Evolutionary conservation across 53 echinoderm and acorn worm species (phyloP).

Genomic region (Hippasteria phrygiana): DNA sequence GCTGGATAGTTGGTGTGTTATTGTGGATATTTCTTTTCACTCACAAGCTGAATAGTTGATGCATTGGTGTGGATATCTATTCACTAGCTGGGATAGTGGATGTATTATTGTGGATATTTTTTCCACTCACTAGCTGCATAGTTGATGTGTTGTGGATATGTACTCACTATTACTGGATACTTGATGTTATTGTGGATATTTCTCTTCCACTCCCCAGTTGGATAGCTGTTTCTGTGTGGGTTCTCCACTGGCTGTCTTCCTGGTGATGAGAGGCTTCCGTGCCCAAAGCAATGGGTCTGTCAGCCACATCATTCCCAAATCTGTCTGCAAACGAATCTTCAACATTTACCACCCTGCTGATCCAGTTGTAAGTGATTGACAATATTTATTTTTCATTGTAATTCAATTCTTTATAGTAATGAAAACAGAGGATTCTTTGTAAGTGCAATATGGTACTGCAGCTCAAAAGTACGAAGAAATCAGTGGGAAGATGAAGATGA

Average conservation of each 20-base stretch:
- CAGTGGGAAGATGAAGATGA: too few species aligned
- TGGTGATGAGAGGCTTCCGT: conserved; percentile 88
- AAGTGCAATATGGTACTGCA: too few species aligned
- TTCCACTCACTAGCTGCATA: too few species aligned
- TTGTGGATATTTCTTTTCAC: too few species aligned
- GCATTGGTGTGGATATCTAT: too few species aligned
- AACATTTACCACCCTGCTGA: conserved; percentile 98
- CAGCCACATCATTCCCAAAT: conserved; percentile 89
- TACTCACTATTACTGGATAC: background rate
- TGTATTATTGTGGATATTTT: too few species aligned
- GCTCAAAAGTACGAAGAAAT: too few species aligned
- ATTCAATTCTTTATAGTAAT: background rate
- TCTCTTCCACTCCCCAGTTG: conserved; percentile 60
- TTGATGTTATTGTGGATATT: background rate
- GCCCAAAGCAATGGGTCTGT: conserved; percentile 91
- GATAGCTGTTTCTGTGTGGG: conserved; percentile 95
- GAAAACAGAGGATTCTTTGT: background rate
- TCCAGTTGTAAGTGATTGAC: conserved; percentile 83
- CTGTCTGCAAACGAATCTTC: conserved; percentile 86
- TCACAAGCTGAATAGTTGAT: too few species aligned
- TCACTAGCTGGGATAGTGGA: too few species aligned
- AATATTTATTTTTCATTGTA: background rate
- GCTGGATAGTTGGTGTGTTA: too few species aligned
- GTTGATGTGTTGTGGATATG: too few species aligned
- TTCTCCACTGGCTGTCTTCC: conserved; percentile 97